phyloP scores from a whole-genome alignment of 2,797 vertebrate species.

The Helostoma temminkii region DNA sequence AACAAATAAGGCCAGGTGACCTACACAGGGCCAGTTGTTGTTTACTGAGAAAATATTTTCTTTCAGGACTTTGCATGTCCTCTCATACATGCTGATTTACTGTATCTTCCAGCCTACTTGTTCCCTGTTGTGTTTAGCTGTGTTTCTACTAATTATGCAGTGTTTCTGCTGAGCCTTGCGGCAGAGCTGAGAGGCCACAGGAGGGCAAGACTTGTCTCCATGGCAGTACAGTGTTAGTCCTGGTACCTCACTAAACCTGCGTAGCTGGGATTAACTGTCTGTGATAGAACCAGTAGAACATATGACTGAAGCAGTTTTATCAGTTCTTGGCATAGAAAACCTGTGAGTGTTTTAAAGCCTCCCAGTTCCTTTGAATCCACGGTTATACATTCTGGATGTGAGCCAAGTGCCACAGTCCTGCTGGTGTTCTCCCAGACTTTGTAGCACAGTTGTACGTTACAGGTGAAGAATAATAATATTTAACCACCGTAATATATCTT shows the following conservation, averaged over 20 bases:
- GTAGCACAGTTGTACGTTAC: conserved; percentile 29
- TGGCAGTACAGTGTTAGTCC: conserved; percentile 28
- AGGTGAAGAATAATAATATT: conserved; percentile 30
- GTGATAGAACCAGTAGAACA: conserved; percentile 10
- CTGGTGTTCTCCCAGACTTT: conserved; percentile 34
- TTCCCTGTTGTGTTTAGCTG: neutral
- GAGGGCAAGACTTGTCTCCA: conserved; percentile 29
- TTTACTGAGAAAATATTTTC: conserved; percentile 29
- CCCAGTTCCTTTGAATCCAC: conserved; percentile 47
- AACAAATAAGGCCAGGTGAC: conserved; percentile 53
- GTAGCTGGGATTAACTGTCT: conserved; percentile 13
- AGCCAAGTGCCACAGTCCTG: conserved; percentile 39
- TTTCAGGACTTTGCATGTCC: conserved; percentile 2
- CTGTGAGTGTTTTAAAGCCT: conserved; percentile 60
- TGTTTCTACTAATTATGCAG: conserved; percentile 14
- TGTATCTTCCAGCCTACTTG: neutral
- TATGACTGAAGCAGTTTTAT: conserved; percentile 33
- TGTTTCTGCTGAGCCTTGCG: conserved; percentile 2
- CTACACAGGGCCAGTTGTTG: conserved; percentile 20
- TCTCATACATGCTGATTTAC: conserved; percentile 11
- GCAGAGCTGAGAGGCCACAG: conserved; percentile 26
- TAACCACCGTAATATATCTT: conserved; percentile 1
- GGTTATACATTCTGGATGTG: conserved; percentile 59
- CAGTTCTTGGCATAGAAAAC: conserved; percentile 21
- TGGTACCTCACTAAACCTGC: conserved; percentile 24